Conservation (phyloP, 1,140 invertebrate species). For the Drosophila arizonae region DNA sequence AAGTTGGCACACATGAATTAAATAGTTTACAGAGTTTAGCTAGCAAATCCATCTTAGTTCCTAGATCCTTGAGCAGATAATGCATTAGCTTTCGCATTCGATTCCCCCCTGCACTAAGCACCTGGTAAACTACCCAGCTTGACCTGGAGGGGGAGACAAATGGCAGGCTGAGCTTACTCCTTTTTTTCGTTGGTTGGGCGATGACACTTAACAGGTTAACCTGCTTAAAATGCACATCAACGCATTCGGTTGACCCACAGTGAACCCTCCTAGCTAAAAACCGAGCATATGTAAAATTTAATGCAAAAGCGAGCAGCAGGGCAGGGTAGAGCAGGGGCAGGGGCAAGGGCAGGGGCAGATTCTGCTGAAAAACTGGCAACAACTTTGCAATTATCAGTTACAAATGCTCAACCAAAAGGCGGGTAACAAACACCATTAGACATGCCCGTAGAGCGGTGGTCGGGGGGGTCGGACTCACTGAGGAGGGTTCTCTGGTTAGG, state of each 20-base stretch:
- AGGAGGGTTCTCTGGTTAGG: conserved; percentile 9
- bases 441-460: conserved; percentile 5
- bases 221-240: conserved; percentile 79
- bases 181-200: conserved; percentile 5
- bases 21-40: not conserved
- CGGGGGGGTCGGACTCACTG: not conserved
- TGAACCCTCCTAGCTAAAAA: conserved; percentile 21
- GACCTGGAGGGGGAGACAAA: too few species aligned
- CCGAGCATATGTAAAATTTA: conserved; percentile 63
- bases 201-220: conserved; percentile 73
- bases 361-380: conserved; percentile 28
- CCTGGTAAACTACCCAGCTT: not conserved
- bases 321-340: too few species aligned
- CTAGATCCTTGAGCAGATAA: not conserved
- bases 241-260: conserved; percentile 64
- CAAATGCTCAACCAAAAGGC: conserved; percentile 49
- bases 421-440: conserved; percentile 60
- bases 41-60: not conserved
- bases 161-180: too few species aligned
- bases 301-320: conserved; percentile 19
- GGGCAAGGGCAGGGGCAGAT: too few species aligned
- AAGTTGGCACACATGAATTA: too few species aligned
- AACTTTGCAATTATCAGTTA: conserved; percentile 72
- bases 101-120: not conserved
- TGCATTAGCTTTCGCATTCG: not conserved